These are phyloP conservation scores for Paguma larvata DNA, from an alignment of 2,797 vertebrate genomes.

Conservation along the genomic window DNA sequence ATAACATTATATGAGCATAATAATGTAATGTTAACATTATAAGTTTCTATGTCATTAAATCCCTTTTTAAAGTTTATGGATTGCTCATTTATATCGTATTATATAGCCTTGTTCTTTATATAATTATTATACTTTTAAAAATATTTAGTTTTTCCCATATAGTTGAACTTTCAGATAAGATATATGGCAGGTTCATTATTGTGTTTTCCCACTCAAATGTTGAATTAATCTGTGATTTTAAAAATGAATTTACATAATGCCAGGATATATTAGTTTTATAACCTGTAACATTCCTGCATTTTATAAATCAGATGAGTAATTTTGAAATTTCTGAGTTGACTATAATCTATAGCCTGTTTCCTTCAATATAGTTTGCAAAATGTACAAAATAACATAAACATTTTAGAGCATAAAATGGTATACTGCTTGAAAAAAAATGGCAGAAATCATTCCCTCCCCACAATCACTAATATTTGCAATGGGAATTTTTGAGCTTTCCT, in stretches of 20 bases:
- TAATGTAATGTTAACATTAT: neutral
- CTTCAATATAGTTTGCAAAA: constrained; percentile 44
- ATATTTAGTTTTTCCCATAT: neutral
- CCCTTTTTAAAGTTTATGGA: neutral
- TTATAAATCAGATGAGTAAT: constrained; percentile 44
- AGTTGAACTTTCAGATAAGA: neutral
- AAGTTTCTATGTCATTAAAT: neutral
- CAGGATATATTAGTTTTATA: neutral
- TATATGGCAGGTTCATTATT: neutral
- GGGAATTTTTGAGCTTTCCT: neutral
- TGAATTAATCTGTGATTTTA: constrained; percentile 8
- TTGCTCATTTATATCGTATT: neutral
- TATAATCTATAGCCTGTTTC: neutral
- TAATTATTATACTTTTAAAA: neutral
- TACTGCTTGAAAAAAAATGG: neutral
- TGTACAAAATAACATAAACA: constrained; percentile 36
- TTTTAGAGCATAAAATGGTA: constrained; percentile 26
- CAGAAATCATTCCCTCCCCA: neutral
- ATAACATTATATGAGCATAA: neutral
- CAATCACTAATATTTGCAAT: neutral
- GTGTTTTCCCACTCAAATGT: neutral
- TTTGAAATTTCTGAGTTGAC: constrained; percentile 36
- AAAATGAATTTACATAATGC: neutral
- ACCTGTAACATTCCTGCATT: neutral
- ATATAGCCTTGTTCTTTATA: neutral